phyloP scores from a whole-genome alignment of 2,888 invertebrate species.

The Drosophila sordidula region DNA sequence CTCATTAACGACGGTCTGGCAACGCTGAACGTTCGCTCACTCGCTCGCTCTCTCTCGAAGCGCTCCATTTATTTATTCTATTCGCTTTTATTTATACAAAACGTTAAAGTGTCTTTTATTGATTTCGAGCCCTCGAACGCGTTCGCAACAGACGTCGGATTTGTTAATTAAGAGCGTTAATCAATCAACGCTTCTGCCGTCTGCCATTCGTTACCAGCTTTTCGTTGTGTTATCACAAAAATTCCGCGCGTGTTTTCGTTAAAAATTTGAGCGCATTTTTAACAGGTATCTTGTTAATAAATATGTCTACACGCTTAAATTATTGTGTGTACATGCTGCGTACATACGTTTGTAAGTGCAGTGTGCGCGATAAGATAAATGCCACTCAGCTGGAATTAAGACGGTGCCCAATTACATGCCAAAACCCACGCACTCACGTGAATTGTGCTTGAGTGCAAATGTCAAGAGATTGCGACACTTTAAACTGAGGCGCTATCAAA shows the following conservation, averaged over 20 bases:
- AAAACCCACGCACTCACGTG: constrained; percentile 39
- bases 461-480: constrained; percentile 21
- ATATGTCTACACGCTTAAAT: constrained; percentile 15
- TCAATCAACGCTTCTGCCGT: constrained; percentile 50
- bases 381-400: constrained; percentile 1
- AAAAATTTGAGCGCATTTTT: constrained; percentile 30
- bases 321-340: constrained; percentile 5
- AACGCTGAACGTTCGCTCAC: constrained; percentile 43
- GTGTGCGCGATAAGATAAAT: constrained; percentile 37
- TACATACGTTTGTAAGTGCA: constrained; percentile 21
- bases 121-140: constrained; percentile 49
- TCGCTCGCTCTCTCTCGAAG: constrained; percentile 38
- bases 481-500: constrained; percentile 12
- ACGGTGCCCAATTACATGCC: constrained; percentile 20
- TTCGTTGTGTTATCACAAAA: constrained; percentile 59
- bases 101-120: constrained; percentile 59
- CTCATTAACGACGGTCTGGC: constrained; percentile 49
- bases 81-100: constrained; percentile 71
- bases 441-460: constrained; percentile 7
- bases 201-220: constrained; percentile 27
- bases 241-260: constrained; percentile 19
- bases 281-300: constrained; percentile 46
- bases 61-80: constrained; percentile 58
- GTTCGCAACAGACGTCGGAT: constrained; percentile 37
- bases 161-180: constrained; percentile 70